Conservation (phyloP, 2,797 vertebrate genomes). For the Tapera naevia region DNA sequence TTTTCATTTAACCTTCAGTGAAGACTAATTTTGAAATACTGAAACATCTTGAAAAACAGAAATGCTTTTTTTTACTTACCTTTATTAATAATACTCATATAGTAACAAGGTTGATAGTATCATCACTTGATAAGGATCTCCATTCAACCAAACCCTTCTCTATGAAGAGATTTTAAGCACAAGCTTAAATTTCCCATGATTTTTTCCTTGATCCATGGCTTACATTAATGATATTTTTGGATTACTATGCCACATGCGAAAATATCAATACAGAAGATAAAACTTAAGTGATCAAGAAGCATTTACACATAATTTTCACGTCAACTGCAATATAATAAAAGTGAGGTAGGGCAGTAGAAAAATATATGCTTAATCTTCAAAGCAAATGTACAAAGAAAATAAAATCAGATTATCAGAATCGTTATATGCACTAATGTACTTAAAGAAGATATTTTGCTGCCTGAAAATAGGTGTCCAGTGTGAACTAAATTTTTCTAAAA, state of each 20-base stretch:
- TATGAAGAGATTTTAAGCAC: background rate
- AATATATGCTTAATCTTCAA: background rate
- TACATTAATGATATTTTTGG: background rate
- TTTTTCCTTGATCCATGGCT: background rate
- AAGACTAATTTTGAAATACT: background rate
- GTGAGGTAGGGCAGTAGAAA: background rate
- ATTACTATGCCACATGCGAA: background rate
- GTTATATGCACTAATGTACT: background rate
- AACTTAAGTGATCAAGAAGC: background rate
- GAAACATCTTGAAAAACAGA: background rate
- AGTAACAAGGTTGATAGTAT: background rate
- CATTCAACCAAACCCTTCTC: background rate
- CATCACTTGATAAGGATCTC: background rate
- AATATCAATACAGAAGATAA: background rate
- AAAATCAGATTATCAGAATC: background rate
- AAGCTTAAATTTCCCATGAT: background rate
- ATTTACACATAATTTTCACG: background rate
- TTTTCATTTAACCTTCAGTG: background rate
- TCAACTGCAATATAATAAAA: background rate
- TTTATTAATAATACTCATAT: background rate
- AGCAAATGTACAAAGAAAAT: background rate
- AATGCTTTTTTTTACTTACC: background rate
- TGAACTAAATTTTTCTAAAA: background rate
- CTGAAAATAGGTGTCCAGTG: background rate
- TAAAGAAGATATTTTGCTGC: background rate